These are phyloP conservation scores for Hirudo medicinalis DNA, from an alignment of 1,140 invertebrate genomes.

Conservation along the genomic window DNA sequence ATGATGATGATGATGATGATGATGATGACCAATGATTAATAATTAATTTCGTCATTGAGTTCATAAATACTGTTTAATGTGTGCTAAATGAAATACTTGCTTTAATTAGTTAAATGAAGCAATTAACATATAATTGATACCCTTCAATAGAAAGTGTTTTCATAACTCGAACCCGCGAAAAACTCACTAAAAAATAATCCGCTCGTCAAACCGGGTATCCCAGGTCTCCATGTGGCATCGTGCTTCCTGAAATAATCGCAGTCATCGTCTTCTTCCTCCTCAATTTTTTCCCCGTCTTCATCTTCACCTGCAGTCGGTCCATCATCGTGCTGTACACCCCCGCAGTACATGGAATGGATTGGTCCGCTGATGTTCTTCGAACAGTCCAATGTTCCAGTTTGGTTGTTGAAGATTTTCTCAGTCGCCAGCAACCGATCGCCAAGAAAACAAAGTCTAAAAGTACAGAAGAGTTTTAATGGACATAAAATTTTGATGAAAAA, in stretches of 20 bases:
- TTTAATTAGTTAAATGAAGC: no score
- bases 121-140: no score
- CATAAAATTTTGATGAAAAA: no score
- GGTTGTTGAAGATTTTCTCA: slow-evolving; percentile 47
- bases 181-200: slow-evolving; percentile 58
- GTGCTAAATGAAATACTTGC: no score
- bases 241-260: slow-evolving; percentile 25
- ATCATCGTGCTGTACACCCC: slow-evolving; percentile 30
- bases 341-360: slow-evolving; percentile 46
- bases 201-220: slow-evolving; percentile 64
- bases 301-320: background rate
- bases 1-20: no score
- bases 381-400: slow-evolving; percentile 45
- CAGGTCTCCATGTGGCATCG: slow-evolving; percentile 47
- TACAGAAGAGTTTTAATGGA: slow-evolving; percentile 9
- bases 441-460: slow-evolving; percentile 71
- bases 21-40: no score
- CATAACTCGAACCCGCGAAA: slow-evolving; percentile 1
- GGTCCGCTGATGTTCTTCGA: slow-evolving; percentile 51
- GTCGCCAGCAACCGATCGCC: slow-evolving; percentile 65
- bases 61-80: no score
- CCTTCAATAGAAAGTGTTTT: no score
- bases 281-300: background rate
- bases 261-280: slow-evolving; percentile 19
- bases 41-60: no score